These are phyloP conservation scores for Ceyx melanurus DNA, from an alignment of 2,113 vertebrate genomes.

Conservation along the genomic window DNA sequence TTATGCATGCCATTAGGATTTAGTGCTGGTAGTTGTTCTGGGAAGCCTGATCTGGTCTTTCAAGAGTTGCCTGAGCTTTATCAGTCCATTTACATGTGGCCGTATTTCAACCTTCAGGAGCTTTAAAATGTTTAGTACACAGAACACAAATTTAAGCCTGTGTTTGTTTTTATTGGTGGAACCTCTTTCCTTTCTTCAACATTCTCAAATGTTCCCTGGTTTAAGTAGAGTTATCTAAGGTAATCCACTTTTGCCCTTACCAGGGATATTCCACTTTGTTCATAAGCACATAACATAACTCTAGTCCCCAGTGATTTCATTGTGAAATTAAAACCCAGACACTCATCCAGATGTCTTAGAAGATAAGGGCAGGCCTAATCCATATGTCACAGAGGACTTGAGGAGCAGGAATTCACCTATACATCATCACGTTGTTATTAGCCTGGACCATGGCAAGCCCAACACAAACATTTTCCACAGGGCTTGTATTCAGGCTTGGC, in stretches of 20 bases:
- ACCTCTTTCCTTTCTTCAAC: slow-evolving; percentile 85
- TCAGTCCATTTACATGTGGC: slow-evolving; percentile 65
- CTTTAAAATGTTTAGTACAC: slow-evolving; percentile 74
- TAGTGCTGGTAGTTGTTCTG: slow-evolving; percentile 57
- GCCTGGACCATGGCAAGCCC: slow-evolving; percentile 75
- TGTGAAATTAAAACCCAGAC: slow-evolving; percentile 90
- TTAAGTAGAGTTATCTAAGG: slow-evolving; percentile 86
- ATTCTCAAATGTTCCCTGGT: slow-evolving; percentile 91
- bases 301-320: slow-evolving; percentile 75
- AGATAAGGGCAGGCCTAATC: slow-evolving; percentile 89
- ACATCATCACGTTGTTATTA: slow-evolving; percentile 94
- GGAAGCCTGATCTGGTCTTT: slow-evolving; percentile 68
- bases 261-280: slow-evolving; percentile 86
- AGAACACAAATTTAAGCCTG: slow-evolving; percentile 71
- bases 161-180: slow-evolving; percentile 81
- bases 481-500: slow-evolving; percentile 72
- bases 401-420: slow-evolving; percentile 88
- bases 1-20: slow-evolving; percentile 70
- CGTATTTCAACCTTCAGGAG: slow-evolving; percentile 53
- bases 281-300: slow-evolving; percentile 79
- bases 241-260: slow-evolving; percentile 90
- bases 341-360: slow-evolving; percentile 87
- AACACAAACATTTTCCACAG: slow-evolving; percentile 77
- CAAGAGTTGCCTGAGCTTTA: slow-evolving; percentile 54
- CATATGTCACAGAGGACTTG: slow-evolving; percentile 82